Evolutionary conservation across 2,888 invertebrate species (phyloP).

Genomic region (Pterostichus madidus): DNA sequence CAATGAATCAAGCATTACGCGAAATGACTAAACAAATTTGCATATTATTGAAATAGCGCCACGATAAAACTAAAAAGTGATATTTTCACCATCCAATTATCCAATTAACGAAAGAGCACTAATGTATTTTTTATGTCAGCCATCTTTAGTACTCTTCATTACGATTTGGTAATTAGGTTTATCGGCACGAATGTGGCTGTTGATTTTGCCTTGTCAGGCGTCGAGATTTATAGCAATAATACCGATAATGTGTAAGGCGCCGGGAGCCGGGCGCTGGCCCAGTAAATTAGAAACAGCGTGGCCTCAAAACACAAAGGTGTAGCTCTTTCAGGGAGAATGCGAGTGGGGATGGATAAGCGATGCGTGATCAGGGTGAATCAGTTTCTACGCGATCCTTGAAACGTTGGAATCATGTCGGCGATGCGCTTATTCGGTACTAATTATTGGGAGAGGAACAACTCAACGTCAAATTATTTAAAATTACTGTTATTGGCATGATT

Average conservation of each 20-base stretch:
- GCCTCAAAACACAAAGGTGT: constrained; percentile 39
- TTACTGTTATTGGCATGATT: constrained; percentile 51
- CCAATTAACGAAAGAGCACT: constrained; percentile 47
- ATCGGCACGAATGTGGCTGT: constrained; percentile 24
- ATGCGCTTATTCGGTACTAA: not conserved
- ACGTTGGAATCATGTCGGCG: too few relatives aligned
- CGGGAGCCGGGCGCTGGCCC: constrained; percentile 1
- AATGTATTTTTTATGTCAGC: constrained; percentile 58
- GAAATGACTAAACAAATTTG: constrained; percentile 4
- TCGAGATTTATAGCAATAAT: constrained; percentile 46
- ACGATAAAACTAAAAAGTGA: constrained; percentile 30
- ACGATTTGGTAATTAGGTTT: constrained; percentile 54
- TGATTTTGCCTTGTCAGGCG: constrained; percentile 35
- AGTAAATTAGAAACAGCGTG: constrained; percentile 37
- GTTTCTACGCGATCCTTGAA: not conserved
- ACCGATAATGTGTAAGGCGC: constrained; percentile 24
- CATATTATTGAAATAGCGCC: constrained; percentile 21
- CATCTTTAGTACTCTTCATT: constrained; percentile 47
- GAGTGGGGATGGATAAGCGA: constrained; percentile 21
- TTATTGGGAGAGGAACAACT: constrained; percentile 14
- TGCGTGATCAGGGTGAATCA: constrained; percentile 41
- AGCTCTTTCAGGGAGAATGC: constrained; percentile 14
- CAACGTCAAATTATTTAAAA: constrained; percentile 48
- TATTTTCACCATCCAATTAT: constrained; percentile 37
- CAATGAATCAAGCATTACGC: constrained; percentile 33